phyloP scores from a whole-genome alignment of 1,140 invertebrate genomes.

The Pogonomyrmex californicus region DNA sequence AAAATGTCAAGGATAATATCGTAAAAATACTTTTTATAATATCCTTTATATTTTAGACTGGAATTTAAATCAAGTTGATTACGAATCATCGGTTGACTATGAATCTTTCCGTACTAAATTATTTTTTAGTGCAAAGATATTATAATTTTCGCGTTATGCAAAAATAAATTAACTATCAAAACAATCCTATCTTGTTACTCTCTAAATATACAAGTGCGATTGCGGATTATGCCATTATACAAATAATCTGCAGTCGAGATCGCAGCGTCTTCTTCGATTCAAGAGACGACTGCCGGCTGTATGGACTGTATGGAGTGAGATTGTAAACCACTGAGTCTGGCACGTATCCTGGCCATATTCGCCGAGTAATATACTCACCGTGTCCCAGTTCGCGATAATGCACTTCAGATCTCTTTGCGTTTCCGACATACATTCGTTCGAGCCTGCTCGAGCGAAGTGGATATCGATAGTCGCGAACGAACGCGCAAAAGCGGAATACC shows the following conservation, averaged over 20 bases:
- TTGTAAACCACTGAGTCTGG: constrained; percentile 39
- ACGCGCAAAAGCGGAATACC: constrained; percentile 43
- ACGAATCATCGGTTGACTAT: neutral
- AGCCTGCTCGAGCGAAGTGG: constrained; percentile 36
- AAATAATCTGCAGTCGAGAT: neutral
- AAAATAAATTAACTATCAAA: neutral
- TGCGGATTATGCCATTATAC: neutral
- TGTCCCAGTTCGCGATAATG: constrained; percentile 62
- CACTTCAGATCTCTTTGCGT: constrained; percentile 56
- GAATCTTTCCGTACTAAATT: neutral
- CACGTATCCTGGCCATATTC: constrained; percentile 57
- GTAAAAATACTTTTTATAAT: neutral
- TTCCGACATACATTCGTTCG: constrained; percentile 58
- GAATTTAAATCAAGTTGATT: neutral
- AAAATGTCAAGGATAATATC: constrained; percentile 9
- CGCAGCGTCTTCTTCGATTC: constrained; percentile 28
- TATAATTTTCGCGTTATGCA: neutral
- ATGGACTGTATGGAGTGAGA: constrained; percentile 26
- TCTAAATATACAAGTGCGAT: neutral
- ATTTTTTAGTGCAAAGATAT: neutral
- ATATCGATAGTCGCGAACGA: constrained; percentile 33
- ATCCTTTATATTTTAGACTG: neutral
- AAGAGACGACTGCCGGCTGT: neutral
- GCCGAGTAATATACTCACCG: constrained; percentile 53
- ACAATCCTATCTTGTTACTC: neutral